Base-by-base conservation (phyloP, 2,113 vertebrate species). In the Ochotona curzoniae region DNA sequence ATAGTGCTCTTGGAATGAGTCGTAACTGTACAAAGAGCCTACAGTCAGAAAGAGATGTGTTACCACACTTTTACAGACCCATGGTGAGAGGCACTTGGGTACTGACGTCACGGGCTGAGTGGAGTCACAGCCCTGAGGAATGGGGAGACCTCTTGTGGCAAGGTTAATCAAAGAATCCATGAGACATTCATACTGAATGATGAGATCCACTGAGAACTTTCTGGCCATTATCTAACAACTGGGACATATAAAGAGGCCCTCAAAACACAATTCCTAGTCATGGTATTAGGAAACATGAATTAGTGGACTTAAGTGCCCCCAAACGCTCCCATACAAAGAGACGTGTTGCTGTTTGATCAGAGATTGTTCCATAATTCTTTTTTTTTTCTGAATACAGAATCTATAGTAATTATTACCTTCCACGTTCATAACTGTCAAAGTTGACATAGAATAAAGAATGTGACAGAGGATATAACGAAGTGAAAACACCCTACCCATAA, bases 381-480 rank as follows among this genome's bases (percentile, higher is more conserved):
- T 44, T 44, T 44, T 44, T 44, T 44, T 44, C 38, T 44, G 78
- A 83, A 83, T 75, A 78, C 44, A 84, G 51, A n/a, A 51, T 81
- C 81, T 91, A 23, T 60, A 67, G 51, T 87, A 73, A 89, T 91
- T 91, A 83, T 67, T 71, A 75, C 14, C 30, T 79, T 90, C 67
- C 3, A 8, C 82, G 70, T 83, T 85, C 13, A 35, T 82, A 87
- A 80, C 26, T 85, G 51, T 95, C 57, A 81, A 93, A 91, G 91
- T 14, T 89, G 61, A 85, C 28, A 70, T 73, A 66, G 54, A 80
- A 85, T 87, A 38, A 70, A 69, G 74, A 81, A 93, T 76, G 61
- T 54, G 73, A 84, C 64, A 51, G 0, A 76, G 32, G 38, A 83
- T 63, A 44, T 85, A 87, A 83, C 83, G 51, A 90, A 66, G 76